Evolutionary conservation across 2,797 vertebrate species (phyloP), one percentile per base, ranked within the genome.

Genomic region (Acanthurus lineatus): DNA sequence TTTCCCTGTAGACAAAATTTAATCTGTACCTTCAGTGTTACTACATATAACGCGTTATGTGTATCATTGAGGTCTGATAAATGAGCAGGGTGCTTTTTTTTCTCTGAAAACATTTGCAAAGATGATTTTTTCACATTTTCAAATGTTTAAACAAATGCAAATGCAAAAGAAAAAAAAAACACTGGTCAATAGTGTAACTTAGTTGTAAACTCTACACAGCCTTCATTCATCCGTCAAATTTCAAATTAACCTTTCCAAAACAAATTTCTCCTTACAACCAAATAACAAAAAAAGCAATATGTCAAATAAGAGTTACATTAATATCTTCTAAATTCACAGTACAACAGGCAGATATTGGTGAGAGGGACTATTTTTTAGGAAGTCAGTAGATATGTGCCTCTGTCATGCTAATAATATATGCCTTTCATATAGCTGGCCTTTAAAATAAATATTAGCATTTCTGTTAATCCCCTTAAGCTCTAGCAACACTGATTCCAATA

Each of bases 401-500:
- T 49, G 17, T 58, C 14, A 45, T 35, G 11, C 40, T 9, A 35
- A 11, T 63, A 42, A 40, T 65, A 45, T 14, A 63, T 67, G 10
- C 12, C 20, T 42, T 16, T 12, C 25, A 61, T 58, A 20, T n/a
- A 47, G 19, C 35, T 58, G 47, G 44, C 20, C 35, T 69, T 35
- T 47, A 56, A 72, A 82, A 60, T 12, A 76, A 67, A 71, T 42
- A 69, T 20, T 42, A 65, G 44, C n/a, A 65, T 76, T 73, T 71
- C 48, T 76, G 49, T n/a, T 71, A 83, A 86, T 75, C 69, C 51
- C 12, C 12, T 70, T 67, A 81, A 80, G 54, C 54, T 52, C n/a
- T 9, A 51, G 64, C 63, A 67, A 65, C 57, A 69, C 32, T 14
- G 45, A 82, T 76, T 69, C 38, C 48, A 69, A 69, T 67, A 69